These are phyloP conservation scores for rat (Rattus norvegicus) DNA, from an alignment of 2,113 vertebrate species.

Conservation along the genomic window DNA sequence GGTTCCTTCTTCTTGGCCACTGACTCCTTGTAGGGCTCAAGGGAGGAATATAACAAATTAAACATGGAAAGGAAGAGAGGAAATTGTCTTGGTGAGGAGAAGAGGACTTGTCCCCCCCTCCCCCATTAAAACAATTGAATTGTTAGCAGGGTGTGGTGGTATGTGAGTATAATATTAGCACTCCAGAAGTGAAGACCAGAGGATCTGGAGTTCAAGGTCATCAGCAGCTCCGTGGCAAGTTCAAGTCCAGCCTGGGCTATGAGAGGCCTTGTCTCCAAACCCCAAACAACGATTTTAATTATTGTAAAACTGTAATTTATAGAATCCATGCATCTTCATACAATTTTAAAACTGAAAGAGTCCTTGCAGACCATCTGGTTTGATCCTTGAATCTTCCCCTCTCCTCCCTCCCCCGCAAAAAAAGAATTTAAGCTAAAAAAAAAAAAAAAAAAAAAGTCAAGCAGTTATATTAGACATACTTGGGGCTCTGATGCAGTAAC, in stretches of 20 bases:
- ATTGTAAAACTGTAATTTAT: slow-evolving; percentile 62
- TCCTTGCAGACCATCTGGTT: slow-evolving; percentile 56
- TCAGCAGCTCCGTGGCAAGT: not conserved
- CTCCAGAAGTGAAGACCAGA: not conserved
- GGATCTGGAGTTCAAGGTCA: not conserved
- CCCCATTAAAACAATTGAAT: slow-evolving; percentile 57
- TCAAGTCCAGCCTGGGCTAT: not conserved
- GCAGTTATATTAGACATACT: slow-evolving; percentile 47
- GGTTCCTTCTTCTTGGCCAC: slow-evolving; percentile 25
- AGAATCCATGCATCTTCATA: slow-evolving; percentile 52
- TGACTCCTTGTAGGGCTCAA: not conserved
- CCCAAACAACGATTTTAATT: not conserved
- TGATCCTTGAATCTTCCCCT: slow-evolving; percentile 41
- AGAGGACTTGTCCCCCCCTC: not conserved
- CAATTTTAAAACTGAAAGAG: slow-evolving; percentile 59
- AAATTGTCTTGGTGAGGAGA: slow-evolving; percentile 20
- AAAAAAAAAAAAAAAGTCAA: not conserved
- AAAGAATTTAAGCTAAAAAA: too few species aligned
- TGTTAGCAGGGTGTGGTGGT: not conserved
- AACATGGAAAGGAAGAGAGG: slow-evolving; percentile 34
- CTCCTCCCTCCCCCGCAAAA: too few species aligned
- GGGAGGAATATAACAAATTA: slow-evolving; percentile 51
- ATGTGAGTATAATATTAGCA: not conserved
- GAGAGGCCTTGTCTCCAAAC: not conserved
- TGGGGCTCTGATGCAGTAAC: not conserved